Base-by-base conservation (phyloP, 2,113 vertebrate species). In the Polypterus senegalus region DNA sequence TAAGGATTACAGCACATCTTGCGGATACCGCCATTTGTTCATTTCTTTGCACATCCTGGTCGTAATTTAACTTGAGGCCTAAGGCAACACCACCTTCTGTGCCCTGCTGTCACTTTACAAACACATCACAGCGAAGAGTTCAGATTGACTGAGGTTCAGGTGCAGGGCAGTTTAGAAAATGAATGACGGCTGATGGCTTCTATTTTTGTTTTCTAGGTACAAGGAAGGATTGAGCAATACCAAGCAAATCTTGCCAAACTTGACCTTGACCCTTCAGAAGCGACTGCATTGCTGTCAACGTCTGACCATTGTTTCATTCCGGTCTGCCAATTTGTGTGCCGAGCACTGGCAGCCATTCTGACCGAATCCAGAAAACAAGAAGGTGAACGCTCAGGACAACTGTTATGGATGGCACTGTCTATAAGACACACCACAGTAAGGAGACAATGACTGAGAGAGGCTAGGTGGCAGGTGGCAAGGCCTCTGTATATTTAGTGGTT, bases 391-490 rank as follows among this genome's bases (percentile, higher is more conserved):
- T 97, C 8, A 68, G 81, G 61, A 91, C 92, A 58, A 94, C 93
- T 0, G 91, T 98, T 11, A 71, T 98, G 66, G 93, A 97, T 44
- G 95, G 95, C 59, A 92, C 89, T 0, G 73, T 98, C 60, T 97
- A 97, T 68, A 92, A 89, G 76, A 91, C 74, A 3, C 91, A 96
- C 70, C 91, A 1, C 91, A 91, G 95, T 98, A 84, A 76, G 94
- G 27, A 27, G 27, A 27, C 27, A 27, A 27, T 2, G 27, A 27
- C 27, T 2, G 27, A 27, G 27, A 27, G 27, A n/a, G 27, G 27
- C 27, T 1, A 27, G 27, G 27, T 27, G 27, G 27, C 27, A 27
- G 27, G 27, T 27, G 27, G 27, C 27, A 27, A 27, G 27, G 27
- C 27, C 27, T 27, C 27, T 27, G 27, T 27, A 2, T 27, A 27